Base-by-base conservation (phyloP, 2,888 invertebrate species). In the Polydrusus pterygomalis region DNA sequence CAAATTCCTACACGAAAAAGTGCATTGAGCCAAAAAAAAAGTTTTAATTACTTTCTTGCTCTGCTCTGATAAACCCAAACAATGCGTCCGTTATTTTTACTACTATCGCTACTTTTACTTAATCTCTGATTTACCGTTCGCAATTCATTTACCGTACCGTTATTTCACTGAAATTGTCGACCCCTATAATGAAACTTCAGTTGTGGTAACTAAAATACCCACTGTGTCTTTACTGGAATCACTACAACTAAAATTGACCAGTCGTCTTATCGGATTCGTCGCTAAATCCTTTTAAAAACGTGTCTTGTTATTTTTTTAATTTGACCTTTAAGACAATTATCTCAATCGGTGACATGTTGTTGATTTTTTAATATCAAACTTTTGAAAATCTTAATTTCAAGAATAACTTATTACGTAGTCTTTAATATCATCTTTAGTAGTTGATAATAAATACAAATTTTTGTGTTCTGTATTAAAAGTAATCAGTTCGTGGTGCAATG, bases 221-320 rank as follows among this genome's bases (percentile, higher is more conserved):
- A 34, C 11, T 10, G 17, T 38, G 7, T 17, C 10, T 15, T 34
- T 56, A 60, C 18, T 60, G 38, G 58, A 60, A 60, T 60, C 38
- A 38, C 58, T 60, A 38, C 38, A 60, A 56, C 56, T 58, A 20
- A 34, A 58, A 34, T 15, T 9, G 34, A 34, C 34, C 15, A 58
- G 56, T 58, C 7, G 56, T 58, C 10, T 15, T 34, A 34, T n/a
- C 34, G 15, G n/a, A 34, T 34, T 34, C 15, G 56, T 58, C 15
- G n/a, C 34, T 54, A 25, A 51, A 51, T 17, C 2, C 9, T 17
- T 15, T 49, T 20, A 51, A 51, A 51, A 20, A 20, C 20, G 6
- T 51, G 47, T 15, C n/a, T 43, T 51, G 49, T 11, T 56, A 8
- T 56, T n/a, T 51, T 18, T 9, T 8, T 60, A n/a, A 17, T 38